Evolutionary conservation across 2,888 invertebrate genomes (phyloP), one percentile per base, ranked within the genome.

Genomic region (Acleris emargana): DNA sequence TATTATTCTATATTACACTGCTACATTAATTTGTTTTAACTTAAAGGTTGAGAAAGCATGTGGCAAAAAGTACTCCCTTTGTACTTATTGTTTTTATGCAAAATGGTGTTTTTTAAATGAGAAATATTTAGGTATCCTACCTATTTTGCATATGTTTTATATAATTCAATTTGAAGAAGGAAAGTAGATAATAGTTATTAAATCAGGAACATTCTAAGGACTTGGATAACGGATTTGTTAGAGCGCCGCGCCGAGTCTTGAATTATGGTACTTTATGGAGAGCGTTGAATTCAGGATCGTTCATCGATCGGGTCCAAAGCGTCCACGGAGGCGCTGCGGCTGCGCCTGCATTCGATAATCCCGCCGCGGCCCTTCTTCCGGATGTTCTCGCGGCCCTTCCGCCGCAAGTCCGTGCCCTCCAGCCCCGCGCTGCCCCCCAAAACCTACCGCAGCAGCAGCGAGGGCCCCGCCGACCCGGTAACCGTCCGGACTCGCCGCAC

Each of bases 401-500:
- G 94, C 71, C 94, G 95, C 86, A 95, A 95, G 86, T 95, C 95
- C 45, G 94, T 93, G 28, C 94, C 95, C 6, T 93, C 94, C 67
- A 94, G 94, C 71, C 95, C 95, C 2, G 93, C 94, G 51, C 88
- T 94, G 61, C 94, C 94, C 5, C 93, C 94, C 54, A 93, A 94
- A 78, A 88, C 88, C 4, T 88, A 82, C 74, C 75, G 93, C 58
- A 89, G 93, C 74, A 91, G 91, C 84, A 93, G 93, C 79, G 93
- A 93, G 69, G 93, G 92, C 67, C 93, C 93, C 16, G 73, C 84
- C 47, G 91, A 91, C 73, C 82, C 87, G 90, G 92, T 93, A 91
- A 90, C 83, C 73, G 76, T 77, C 63, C 74, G 81, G 77, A 82
- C 85, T 68, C 80, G 83, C 75, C 87, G 87, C 76, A 82, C 78